Percentiles rank a stretch among this genome's conserved stretches.
These are phyloP conservation scores for Melanocharis versteri DNA, from an alignment of 2,113 vertebrate genomes.

Conservation along the genomic window DNA sequence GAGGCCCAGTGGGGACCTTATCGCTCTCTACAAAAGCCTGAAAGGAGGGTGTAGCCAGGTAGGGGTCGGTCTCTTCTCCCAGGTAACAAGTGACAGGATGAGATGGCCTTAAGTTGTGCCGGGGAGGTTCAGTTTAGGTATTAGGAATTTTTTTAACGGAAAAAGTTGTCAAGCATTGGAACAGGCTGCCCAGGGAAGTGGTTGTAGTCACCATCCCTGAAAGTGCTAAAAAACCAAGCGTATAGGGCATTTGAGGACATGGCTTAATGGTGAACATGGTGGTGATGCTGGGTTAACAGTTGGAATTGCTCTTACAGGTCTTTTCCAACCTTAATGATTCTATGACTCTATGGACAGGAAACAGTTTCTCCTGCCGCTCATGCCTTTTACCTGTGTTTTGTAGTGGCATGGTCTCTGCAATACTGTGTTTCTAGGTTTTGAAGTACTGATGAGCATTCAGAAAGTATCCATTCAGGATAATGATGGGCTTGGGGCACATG, in stretches of 20 bases:
- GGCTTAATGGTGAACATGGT: not conserved
- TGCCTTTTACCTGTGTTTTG: not conserved
- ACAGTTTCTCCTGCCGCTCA: not conserved
- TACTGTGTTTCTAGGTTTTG: not conserved
- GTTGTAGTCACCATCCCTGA: not conserved
- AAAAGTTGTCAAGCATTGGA: not conserved
- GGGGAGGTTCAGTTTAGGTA: not conserved
- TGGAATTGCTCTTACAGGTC: not conserved
- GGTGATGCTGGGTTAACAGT: not conserved
- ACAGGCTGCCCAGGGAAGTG: not conserved
- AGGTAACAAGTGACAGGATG: not conserved
- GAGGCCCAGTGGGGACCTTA: not conserved
- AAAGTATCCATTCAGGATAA: not conserved
- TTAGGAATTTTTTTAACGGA: not conserved
- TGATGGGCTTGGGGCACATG: not conserved
- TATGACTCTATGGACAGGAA: not conserved
- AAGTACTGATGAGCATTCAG: not conserved
- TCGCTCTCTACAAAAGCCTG: not conserved
- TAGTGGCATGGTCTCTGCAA: not conserved
- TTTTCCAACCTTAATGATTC: not conserved
- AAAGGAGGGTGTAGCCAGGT: not conserved
- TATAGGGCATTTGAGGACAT: not conserved
- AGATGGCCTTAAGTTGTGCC: not conserved
- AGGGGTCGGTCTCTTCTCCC: not conserved
- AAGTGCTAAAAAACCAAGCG: accelerated